These are phyloP conservation scores for Prunella fulvescens DNA, from an alignment of 2,113 vertebrate genomes.

Conservation along the genomic window DNA sequence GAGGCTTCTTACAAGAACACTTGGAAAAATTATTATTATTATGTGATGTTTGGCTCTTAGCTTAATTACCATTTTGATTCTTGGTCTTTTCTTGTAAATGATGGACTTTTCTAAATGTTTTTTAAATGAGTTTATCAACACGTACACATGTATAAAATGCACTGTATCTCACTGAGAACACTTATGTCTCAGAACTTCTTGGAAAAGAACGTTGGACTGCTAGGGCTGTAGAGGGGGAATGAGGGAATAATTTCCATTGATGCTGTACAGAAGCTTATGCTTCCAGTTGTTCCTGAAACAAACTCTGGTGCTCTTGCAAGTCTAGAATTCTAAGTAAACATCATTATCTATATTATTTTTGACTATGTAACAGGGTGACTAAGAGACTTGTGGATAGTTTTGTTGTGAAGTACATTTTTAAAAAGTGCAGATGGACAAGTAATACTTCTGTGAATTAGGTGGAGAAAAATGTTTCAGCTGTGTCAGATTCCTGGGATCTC, in stretches of 20 bases:
- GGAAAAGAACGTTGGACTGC: neutral
- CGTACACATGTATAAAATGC: rapidly evolving
- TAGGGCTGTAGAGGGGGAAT: neutral
- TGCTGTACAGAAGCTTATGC: neutral
- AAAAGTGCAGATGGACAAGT: neutral
- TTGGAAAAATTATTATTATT: neutral
- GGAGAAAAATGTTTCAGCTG: neutral
- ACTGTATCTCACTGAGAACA: neutral
- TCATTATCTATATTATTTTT: neutral
- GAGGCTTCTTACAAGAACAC: neutral
- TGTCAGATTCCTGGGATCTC: neutral
- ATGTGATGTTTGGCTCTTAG: neutral
- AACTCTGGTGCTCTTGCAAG: neutral
- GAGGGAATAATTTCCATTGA: neutral
- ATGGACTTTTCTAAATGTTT: neutral
- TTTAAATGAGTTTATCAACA: neutral
- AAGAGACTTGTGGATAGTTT: neutral
- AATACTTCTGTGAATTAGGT: neutral
- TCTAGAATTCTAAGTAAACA: neutral
- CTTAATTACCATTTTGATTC: neutral
- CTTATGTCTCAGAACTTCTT: neutral
- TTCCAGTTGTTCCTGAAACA: neutral
- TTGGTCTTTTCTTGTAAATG: neutral
- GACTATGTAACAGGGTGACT: neutral
- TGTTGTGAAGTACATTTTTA: neutral